A percentile compares a stretch with the other conserved stretches of the same genome.
Evolutionary conservation across 2,888 invertebrate species (phyloP).

Genomic region (Lasius platythorax): DNA sequence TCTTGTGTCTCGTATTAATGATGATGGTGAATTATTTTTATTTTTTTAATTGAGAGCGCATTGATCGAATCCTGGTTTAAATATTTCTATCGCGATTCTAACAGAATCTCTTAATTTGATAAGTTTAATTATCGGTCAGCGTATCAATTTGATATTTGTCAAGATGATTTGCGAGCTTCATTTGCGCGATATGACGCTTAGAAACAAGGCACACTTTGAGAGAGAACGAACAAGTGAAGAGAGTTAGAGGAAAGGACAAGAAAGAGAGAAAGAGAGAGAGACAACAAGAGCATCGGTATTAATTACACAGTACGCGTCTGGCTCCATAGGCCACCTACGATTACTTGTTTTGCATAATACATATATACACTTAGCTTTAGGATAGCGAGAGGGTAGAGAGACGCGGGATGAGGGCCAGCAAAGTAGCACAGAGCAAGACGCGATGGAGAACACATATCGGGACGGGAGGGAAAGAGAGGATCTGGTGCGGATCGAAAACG

Average conservation of each 20-base stretch:
- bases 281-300: slow-evolving; percentile 78
- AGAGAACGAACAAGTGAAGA: slow-evolving; percentile 22
- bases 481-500: slow-evolving; percentile 75
- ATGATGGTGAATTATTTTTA: neutral
- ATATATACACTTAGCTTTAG: slow-evolving; percentile 75
- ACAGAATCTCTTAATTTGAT: neutral
- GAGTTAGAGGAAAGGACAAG: slow-evolving; percentile 14
- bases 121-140: slow-evolving; percentile 68
- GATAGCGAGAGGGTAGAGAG: slow-evolving; percentile 70
- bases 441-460: slow-evolving; percentile 47
- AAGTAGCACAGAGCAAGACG: slow-evolving; percentile 60
- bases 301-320: slow-evolving; percentile 78
- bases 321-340: slow-evolving; percentile 81
- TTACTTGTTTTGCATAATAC: slow-evolving; percentile 83
- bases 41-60: neutral
- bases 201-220: slow-evolving; percentile 18
- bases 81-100: neutral
- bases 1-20: neutral
- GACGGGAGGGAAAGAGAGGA: slow-evolving; percentile 50
- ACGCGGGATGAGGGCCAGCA: slow-evolving; percentile 59
- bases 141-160: slow-evolving; percentile 62
- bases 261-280: slow-evolving; percentile 59
- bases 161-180: neutral
- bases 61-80: neutral
- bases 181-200: slow-evolving; percentile 32